Base-by-base conservation (phyloP, 2,797 vertebrate genomes). In the Enteromius radiatus region DNA sequence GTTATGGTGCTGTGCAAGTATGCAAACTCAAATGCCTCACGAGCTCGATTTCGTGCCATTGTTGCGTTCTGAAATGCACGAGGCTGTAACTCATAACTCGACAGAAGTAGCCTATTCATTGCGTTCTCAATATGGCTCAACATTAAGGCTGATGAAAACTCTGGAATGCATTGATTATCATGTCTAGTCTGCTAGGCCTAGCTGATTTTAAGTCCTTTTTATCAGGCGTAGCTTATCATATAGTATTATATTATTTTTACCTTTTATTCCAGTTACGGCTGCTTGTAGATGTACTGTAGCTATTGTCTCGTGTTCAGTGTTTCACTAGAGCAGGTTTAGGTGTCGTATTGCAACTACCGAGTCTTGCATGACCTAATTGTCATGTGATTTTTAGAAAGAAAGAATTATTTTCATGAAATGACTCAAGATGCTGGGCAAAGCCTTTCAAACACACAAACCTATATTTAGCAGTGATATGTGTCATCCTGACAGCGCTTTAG, bases 341-440 rank as follows among this genome's bases (percentile, higher is more conserved):
- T 43, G 33, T 59, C 54, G 2, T 33, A 31, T 78, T 78, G 41
- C 76, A 65, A 9, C 59, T 45, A 10, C 19, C 47, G 5, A 45
- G 23, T 49, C 76, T 49, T 65, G 61, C 12, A 17, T 78, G 76
- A 49, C 43, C 61, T 33, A 65, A 17, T 49, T 28, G 21, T 47
- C 61, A 78, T 64, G 76, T 49, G 61, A 64, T 78, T 33, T 5
- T 7, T 65, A 28, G 12, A 26, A 33, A 41, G 36, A 41, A 21
- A 8, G 1, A 31, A 21, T 23, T 65, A 10, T 76, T 63, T 49
- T 65, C 7, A n/a, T 31, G 1, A 41, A 59, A 26, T 26, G 54
- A 76, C 36, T 76, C 36, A 59, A 43, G 54, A 76, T 61, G 74
- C 71, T 74, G 49, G 31, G 49, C 71, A 38, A 38, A 63, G 17